Base-by-base conservation (phyloP, 2,113 vertebrate species). In the Rhagologus leucostigma region DNA sequence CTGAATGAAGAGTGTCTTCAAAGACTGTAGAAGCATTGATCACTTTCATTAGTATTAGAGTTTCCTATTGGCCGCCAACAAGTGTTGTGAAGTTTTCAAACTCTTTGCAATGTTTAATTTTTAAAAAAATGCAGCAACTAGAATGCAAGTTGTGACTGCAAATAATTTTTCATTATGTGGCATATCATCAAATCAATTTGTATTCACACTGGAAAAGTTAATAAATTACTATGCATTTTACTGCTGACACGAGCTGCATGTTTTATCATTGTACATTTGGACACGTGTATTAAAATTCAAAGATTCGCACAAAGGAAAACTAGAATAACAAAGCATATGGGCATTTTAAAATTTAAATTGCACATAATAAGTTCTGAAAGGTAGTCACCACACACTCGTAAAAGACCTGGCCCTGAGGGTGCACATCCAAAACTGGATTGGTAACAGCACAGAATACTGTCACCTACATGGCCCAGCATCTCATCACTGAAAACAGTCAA, bases 161-260 rank as follows among this genome's bases (percentile, higher is more conserved):
- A 92, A 49, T 91, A 65, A 49, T 70, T 93, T 91, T 96, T 93
- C 93, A 74, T 96, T 87, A 33, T 80, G 52, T 86, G 90, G 73
- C 41, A 22, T 87, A 84, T 87, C 68, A 85, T 93, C 41, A 83
- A 92, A 87, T 80, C 39, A 39, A 80, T 95, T 95, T 96, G 95
- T 92, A 95, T 90, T 96, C 93, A 93, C 95, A 92, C 65, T 74
- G 81, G 49, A 91, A 70, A 95, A 88, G 82, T 74, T 88, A 96
- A 97, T 96, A 95, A 96, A 96, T 94, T 87, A 84, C 92, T 94
- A 88, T 96, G 95, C 90, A 90, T 96, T 95, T 96, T 93, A 94
- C 75, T 95, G 92, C 76, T 96, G 90, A 93, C 76, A 93, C 6
- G 87, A 92, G 55, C 84, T 93, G 93, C 90, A 96, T 86, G 78